These are phyloP conservation scores for Cephus nigrinus DNA, from an alignment of 2,888 invertebrate genomes.

Conservation along the genomic window DNA sequence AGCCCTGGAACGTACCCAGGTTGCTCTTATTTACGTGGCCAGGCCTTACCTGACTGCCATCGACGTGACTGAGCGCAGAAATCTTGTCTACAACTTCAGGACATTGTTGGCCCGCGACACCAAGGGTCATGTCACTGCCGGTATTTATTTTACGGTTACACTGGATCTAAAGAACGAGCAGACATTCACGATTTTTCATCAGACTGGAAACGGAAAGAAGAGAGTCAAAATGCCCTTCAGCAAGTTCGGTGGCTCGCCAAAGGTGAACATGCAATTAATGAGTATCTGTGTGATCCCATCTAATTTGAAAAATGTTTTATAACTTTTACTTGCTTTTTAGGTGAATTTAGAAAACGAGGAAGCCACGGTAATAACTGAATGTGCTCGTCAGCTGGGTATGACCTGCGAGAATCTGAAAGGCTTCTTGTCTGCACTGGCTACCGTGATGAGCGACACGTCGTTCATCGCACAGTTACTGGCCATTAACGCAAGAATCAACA, in stretches of 20 bases:
- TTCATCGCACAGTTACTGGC: constrained; percentile 82
- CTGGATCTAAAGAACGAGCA: constrained; percentile 61
- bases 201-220: constrained; percentile 74
- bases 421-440: constrained; percentile 75
- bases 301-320: background rate
- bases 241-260: constrained; percentile 71
- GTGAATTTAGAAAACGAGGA: constrained; percentile 65
- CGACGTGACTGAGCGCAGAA: constrained; percentile 89
- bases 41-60: constrained; percentile 84
- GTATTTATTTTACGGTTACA: constrained; percentile 85
- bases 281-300: background rate
- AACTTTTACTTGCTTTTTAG: constrained; percentile 33
- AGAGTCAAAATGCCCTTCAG: constrained; percentile 82
- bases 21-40: constrained; percentile 83
- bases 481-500: constrained; percentile 85
- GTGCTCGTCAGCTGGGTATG: constrained; percentile 81
- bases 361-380: constrained; percentile 73
- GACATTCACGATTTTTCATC: constrained; percentile 82
- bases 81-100: constrained; percentile 86
- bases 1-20: constrained; percentile 71
- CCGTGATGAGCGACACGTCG: constrained; percentile 76
- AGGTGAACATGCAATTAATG: constrained; percentile 64
- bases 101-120: constrained; percentile 85
- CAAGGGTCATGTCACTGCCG: constrained; percentile 85
- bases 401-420: constrained; percentile 72